A percentile compares a stretch with the other conserved stretches of the same genome.
Conservation (phyloP, 2,888 invertebrate genomes). For the Gonocerus acuteangulatus region DNA sequence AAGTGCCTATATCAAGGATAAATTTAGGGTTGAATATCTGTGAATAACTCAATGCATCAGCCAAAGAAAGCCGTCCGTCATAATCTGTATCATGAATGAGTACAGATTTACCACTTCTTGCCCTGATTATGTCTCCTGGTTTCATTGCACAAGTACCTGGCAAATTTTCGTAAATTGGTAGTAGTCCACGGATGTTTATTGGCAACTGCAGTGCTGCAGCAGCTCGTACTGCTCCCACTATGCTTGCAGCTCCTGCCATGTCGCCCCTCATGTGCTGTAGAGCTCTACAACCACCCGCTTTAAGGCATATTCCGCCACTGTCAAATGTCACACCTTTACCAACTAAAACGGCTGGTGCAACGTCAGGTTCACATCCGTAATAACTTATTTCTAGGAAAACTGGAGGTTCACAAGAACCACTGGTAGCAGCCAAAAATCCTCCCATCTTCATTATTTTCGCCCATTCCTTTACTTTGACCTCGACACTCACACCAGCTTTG, state of each 20-base stretch:
- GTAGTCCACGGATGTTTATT: slow-evolving; percentile 50
- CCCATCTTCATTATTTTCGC: slow-evolving; percentile 70
- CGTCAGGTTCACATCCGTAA: slow-evolving; percentile 51
- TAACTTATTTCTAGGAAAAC: slow-evolving; percentile 73
- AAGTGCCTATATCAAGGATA: slow-evolving; percentile 68
- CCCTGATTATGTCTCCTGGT: slow-evolving; percentile 68
- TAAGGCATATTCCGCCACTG: slow-evolving; percentile 68
- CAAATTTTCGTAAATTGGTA: slow-evolving; percentile 75
- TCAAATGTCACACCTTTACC: slow-evolving; percentile 62
- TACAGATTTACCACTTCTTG: slow-evolving; percentile 68
- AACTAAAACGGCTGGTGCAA: slow-evolving; percentile 62
- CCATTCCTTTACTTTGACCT: slow-evolving; percentile 64
- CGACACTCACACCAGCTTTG: slow-evolving; percentile 54
- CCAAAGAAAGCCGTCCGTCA: slow-evolving; percentile 69
- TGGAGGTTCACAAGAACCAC: slow-evolving; percentile 70
- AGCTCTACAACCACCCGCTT: slow-evolving; percentile 51
- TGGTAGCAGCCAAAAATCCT: slow-evolving; percentile 65
- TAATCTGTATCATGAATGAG: slow-evolving; percentile 68
- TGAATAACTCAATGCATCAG: slow-evolving; percentile 72
- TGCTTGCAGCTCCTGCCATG: slow-evolving; percentile 62
- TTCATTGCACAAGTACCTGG: slow-evolving; percentile 67
- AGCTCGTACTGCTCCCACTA: slow-evolving; percentile 34
- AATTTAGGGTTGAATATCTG: slow-evolving; percentile 64
- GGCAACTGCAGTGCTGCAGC: slow-evolving; percentile 34
- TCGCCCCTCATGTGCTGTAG: slow-evolving; percentile 70